A percentile compares a stretch with the other conserved stretches of the same genome.
Conservation (phyloP, 2,113 vertebrate genomes). For the Rhodinocichla rosea region DNA sequence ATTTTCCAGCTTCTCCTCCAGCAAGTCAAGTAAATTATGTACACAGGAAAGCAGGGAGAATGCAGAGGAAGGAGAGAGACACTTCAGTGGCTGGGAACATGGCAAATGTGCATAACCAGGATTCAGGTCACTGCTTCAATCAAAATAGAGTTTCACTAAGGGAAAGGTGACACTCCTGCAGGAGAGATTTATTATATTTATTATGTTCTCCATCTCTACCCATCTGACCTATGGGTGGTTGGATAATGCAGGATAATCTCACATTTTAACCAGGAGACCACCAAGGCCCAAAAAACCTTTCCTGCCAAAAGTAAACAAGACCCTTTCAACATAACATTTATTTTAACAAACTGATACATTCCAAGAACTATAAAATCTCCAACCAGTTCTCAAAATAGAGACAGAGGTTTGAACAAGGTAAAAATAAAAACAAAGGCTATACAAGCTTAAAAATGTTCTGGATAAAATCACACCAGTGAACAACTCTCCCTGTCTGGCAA, state of each 20-base stretch:
- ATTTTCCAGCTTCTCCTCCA: not conserved
- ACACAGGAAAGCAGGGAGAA: not conserved
- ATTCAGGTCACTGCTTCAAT: not conserved
- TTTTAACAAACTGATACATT: not conserved
- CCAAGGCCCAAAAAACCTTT: not conserved
- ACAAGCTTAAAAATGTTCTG: not conserved
- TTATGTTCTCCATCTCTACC: not conserved
- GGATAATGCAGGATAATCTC: not conserved
- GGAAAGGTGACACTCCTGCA: not conserved
- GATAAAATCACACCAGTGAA: not conserved
- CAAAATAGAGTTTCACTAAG: not conserved
- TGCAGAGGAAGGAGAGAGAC: not conserved
- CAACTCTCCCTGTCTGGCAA: not conserved
- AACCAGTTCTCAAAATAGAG: not conserved
- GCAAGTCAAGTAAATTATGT: not conserved
- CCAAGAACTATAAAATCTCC: not conserved
- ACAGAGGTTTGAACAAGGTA: fast-evolving
- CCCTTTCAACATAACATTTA: not conserved
- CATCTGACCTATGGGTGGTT: not conserved
- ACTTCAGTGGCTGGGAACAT: not conserved
- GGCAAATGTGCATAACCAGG: not conserved
- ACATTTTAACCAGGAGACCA: not conserved
- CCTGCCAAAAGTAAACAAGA: not conserved
- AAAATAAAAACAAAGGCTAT: not conserved
- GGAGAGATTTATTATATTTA: not conserved